These are phyloP conservation scores for Cyprinodon tularosa DNA, from an alignment of 2,113 vertebrate genomes.

Conservation along the genomic window DNA sequence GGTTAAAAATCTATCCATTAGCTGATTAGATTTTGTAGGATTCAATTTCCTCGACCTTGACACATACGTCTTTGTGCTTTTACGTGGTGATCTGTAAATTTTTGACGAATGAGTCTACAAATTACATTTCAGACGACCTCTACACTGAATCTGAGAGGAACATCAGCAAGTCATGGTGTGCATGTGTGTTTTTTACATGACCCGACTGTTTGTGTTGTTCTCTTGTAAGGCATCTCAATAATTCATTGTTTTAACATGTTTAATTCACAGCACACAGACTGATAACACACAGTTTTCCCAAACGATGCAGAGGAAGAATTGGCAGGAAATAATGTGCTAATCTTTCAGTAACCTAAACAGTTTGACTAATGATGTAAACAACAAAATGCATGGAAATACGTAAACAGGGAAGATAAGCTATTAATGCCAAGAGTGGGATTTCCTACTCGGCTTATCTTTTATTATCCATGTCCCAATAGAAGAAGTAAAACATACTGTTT, in stretches of 20 bases:
- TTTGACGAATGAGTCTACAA: slow-evolving; percentile 19
- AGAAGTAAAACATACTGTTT: neutral
- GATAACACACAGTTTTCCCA: slow-evolving; percentile 8
- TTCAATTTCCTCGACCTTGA: slow-evolving; percentile 3
- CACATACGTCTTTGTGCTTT: slow-evolving; percentile 9
- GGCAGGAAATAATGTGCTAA: slow-evolving; percentile 6
- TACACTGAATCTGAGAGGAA: slow-evolving; percentile 16
- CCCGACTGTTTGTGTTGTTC: slow-evolving; percentile 5
- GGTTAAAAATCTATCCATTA: slow-evolving; percentile 4
- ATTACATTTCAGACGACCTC: slow-evolving; percentile 26
- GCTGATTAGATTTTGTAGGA: slow-evolving; percentile 1
- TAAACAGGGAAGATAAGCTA: neutral
- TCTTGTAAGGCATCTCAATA: slow-evolving; percentile 41
- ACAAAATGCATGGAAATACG: neutral
- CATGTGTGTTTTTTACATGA: slow-evolving; percentile 9
- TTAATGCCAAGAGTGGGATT: slow-evolving; percentile 4
- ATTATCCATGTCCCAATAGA: neutral
- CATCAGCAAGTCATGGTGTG: slow-evolving; percentile 1
- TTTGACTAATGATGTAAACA: slow-evolving; percentile 9
- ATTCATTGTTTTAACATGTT: slow-evolving; percentile 53
- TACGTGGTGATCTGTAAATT: slow-evolving; percentile 15
- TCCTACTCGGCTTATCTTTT: too few relatives aligned
- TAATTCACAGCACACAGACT: slow-evolving; percentile 17
- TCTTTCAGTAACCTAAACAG: neutral
- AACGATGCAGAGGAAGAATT: neutral